phyloP scores from a whole-genome alignment of 2,113 vertebrate species.

The Tichodroma muraria region DNA sequence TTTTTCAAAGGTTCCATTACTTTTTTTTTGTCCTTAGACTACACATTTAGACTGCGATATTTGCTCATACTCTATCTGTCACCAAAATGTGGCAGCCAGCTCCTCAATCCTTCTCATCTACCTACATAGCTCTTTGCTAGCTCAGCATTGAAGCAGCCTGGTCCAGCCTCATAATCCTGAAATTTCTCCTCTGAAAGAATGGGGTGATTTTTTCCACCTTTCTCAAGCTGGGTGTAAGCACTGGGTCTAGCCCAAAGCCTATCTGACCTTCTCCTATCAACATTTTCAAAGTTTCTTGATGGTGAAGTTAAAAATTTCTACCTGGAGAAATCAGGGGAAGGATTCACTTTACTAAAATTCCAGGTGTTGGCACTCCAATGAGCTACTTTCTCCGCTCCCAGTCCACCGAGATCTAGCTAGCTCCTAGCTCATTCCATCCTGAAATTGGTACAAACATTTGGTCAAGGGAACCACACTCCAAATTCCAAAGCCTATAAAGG shows the following conservation, averaged over 20 bases:
- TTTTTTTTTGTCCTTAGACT: not conserved
- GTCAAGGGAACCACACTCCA: not conserved
- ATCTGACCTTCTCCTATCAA: not conserved
- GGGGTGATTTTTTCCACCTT: not conserved
- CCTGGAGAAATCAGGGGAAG: not conserved
- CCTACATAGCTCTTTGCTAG: not conserved
- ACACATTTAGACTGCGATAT: not conserved
- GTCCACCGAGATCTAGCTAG: not conserved
- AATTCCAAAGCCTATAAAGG: not conserved
- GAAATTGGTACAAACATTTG: not conserved
- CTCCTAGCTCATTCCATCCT: not conserved
- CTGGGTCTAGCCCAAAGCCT: not conserved
- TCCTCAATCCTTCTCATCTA: not conserved
- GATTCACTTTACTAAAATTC: not conserved
- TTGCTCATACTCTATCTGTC: not conserved
- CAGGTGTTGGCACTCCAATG: not conserved
- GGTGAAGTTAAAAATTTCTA: not conserved
- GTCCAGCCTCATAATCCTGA: not conserved
- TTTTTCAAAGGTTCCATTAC: not conserved
- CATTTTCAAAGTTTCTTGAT: not conserved
- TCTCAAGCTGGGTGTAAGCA: not conserved
- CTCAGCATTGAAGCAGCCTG: not conserved
- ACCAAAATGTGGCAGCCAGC: not conserved
- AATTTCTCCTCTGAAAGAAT: not conserved
- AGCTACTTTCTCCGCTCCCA: not conserved